Conservation (phyloP, 2,113 vertebrate genomes). For the Trematomus loennbergii region DNA sequence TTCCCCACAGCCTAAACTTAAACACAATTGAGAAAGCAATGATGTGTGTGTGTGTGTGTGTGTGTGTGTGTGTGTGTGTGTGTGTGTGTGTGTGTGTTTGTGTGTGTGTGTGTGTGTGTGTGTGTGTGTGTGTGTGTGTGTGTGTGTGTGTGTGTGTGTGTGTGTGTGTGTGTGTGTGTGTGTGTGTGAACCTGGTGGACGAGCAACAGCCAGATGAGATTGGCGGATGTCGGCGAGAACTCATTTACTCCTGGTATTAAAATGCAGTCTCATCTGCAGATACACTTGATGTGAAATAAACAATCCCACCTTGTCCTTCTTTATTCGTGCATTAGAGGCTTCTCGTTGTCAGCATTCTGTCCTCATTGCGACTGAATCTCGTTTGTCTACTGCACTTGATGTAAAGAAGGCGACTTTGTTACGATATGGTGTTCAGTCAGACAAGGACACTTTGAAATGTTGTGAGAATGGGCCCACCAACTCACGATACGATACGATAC, state of each 20-base stretch:
- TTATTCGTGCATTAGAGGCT: background rate
- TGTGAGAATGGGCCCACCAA: background rate
- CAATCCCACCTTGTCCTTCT: slow-evolving; percentile 13
- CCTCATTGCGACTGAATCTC: slow-evolving; percentile 12
- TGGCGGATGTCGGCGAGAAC: slow-evolving; percentile 9
- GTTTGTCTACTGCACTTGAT: slow-evolving; percentile 17
- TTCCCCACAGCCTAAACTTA: too few species aligned
- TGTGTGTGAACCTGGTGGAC: background rate
- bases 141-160: background rate
- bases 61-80: rapidly evolving
- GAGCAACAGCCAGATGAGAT: slow-evolving; percentile 19
- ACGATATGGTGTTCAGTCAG: background rate
- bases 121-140: slow-evolving; percentile 42
- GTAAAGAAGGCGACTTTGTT: slow-evolving; percentile 13
- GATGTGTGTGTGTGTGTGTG: too few species aligned
- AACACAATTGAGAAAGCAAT: too few species aligned
- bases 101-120: slow-evolving; percentile 12
- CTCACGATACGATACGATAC: too few species aligned
- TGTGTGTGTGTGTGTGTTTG: too few species aligned
- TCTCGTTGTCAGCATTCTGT: slow-evolving; percentile 50
- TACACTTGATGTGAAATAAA: background rate
- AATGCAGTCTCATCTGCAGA: slow-evolving; percentile 16
- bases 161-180: background rate
- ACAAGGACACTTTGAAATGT: background rate
- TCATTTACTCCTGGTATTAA: slow-evolving; percentile 12